These are phyloP conservation scores for Ameiurus melas DNA, from an alignment of 2,113 vertebrate genomes.

Conservation along the genomic window DNA sequence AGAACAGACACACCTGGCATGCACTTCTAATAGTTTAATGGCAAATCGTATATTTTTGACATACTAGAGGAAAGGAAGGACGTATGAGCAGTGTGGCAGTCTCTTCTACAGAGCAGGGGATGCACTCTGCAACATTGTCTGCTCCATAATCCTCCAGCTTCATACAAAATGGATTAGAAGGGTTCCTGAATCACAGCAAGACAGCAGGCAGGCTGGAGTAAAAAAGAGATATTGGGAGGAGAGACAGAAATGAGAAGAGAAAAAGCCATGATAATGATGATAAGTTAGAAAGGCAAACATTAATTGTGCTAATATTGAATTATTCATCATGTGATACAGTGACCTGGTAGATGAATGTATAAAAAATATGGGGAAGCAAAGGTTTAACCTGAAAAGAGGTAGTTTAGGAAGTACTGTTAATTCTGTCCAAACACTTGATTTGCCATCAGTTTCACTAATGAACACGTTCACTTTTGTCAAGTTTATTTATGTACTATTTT, in stretches of 20 bases:
- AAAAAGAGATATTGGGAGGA: background rate
- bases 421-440: background rate
- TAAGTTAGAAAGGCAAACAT: background rate
- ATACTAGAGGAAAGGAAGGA: background rate
- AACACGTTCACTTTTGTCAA: background rate
- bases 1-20: background rate
- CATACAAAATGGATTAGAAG: constrained; percentile 58
- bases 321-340: background rate
- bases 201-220: constrained; percentile 15
- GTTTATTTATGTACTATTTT: background rate
- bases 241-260: background rate
- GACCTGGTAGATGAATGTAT: background rate
- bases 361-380: background rate
- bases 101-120: constrained; percentile 29
- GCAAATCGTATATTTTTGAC: background rate
- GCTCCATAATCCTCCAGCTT: constrained; percentile 47
- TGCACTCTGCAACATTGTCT: constrained; percentile 16
- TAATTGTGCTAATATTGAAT: background rate
- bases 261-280: background rate
- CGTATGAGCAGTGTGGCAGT: constrained; percentile 1
- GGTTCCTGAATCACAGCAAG: constrained; percentile 30
- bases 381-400: background rate
- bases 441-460: background rate
- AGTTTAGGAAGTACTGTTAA: background rate
- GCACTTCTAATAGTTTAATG: background rate